Conservation (phyloP, 2,797 vertebrate genomes). For the Leptodactylus fallax region DNA sequence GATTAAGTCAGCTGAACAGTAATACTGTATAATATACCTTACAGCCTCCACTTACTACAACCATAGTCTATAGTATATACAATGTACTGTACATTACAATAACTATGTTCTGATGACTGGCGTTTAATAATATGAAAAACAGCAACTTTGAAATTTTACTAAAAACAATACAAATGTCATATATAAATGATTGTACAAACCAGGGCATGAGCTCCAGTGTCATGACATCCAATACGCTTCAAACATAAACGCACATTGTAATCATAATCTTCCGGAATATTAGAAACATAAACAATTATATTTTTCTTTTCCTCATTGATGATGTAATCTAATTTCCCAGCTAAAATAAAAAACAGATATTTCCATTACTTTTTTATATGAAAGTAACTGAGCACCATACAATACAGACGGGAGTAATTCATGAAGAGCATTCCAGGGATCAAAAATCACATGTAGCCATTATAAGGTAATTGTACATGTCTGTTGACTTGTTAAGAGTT, state of each 20-base stretch:
- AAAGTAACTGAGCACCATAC: neutral
- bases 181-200: conserved; percentile 72
- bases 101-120: neutral
- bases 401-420: neutral
- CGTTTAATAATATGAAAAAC: neutral
- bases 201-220: conserved; percentile 72
- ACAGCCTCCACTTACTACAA: too few relatives aligned
- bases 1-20: too few relatives aligned
- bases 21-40: too few relatives aligned
- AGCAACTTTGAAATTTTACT: neutral
- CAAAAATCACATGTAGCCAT: neutral
- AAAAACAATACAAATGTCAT: neutral
- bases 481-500: too few relatives aligned
- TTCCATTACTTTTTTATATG: neutral
- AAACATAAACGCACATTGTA: conserved; percentile 86
- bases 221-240: conserved; percentile 80
- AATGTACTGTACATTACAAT: neutral
- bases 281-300: conserved; percentile 78
- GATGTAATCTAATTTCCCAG: conserved; percentile 78
- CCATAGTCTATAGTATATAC: too few relatives aligned
- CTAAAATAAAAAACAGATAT: conserved; percentile 70
- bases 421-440: neutral
- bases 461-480: too few relatives aligned
- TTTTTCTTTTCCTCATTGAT: conserved; percentile 76
- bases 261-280: conserved; percentile 73